Evolutionary conservation across 2,113 vertebrate species (phyloP).

Genomic region (Murina feae): DNA sequence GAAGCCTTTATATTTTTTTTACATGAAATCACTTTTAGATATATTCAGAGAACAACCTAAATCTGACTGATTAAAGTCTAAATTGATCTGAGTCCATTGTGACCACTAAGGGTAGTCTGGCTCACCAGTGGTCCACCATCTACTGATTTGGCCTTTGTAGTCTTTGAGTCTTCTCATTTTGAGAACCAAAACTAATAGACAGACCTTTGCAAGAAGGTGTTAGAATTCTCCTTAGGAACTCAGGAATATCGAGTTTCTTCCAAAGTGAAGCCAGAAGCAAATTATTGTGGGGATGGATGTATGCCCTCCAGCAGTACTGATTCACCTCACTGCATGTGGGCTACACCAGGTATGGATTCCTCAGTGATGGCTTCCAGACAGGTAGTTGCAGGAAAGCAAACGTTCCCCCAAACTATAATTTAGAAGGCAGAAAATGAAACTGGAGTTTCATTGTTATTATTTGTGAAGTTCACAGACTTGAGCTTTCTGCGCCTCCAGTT

Average conservation of each 20-base stretch:
- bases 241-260: neutral
- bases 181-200: neutral
- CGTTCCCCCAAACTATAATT: neutral
- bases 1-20: neutral
- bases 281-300: neutral
- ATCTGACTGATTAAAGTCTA: neutral
- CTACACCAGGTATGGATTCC: accelerated
- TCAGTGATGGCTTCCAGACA: neutral
- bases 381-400: no score
- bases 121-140: accelerated
- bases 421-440: neutral
- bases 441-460: neutral
- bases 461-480: neutral
- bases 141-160: neutral
- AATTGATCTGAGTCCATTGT: neutral
- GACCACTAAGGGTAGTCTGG: accelerated
- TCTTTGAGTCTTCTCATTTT: neutral
- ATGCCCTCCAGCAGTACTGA: neutral
- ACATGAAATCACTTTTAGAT: neutral
- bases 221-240: neutral
- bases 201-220: neutral
- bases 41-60: neutral
- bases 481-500: neutral
- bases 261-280: neutral
- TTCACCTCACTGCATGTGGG: accelerated